These are phyloP conservation scores for Phylloscopus whistleri DNA, from an alignment of 2,113 vertebrate species.

Conservation along the genomic window DNA sequence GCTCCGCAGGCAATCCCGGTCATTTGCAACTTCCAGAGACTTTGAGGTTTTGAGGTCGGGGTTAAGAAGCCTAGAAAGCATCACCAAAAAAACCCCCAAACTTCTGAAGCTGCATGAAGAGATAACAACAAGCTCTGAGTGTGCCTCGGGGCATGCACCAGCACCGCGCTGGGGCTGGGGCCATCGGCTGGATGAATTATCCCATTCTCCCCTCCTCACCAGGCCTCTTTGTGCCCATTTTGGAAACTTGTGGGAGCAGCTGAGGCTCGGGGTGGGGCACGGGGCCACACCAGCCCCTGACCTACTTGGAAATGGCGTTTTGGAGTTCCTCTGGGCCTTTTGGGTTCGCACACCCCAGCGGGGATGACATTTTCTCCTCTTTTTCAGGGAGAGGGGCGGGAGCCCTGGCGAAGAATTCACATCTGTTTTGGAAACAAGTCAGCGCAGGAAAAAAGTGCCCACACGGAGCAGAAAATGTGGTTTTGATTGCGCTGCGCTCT, in stretches of 20 bases:
- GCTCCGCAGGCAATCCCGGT: background rate
- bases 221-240: slow-evolving; percentile 33
- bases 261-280: background rate
- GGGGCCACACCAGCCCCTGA: background rate
- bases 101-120: background rate
- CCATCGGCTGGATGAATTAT: background rate
- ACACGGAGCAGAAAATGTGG: slow-evolving; percentile 58
- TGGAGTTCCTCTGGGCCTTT: background rate
- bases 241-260: slow-evolving; percentile 16
- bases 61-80: background rate
- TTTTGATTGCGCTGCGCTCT: slow-evolving; percentile 58
- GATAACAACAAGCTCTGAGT: background rate
- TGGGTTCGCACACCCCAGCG: background rate
- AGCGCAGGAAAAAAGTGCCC: slow-evolving; percentile 32
- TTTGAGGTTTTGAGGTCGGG: background rate
- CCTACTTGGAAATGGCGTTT: background rate
- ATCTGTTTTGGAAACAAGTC: slow-evolving; percentile 65
- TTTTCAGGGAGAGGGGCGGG: background rate
- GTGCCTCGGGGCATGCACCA: background rate
- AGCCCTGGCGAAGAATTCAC: slow-evolving; percentile 28
- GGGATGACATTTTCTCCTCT: slow-evolving; percentile 47
- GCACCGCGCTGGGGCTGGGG: background rate
- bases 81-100: background rate
- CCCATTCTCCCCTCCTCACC: background rate
- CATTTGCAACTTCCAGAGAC: background rate